phyloP scores from a whole-genome alignment of 2,888 invertebrate species.

The Frankliniella fusca region DNA sequence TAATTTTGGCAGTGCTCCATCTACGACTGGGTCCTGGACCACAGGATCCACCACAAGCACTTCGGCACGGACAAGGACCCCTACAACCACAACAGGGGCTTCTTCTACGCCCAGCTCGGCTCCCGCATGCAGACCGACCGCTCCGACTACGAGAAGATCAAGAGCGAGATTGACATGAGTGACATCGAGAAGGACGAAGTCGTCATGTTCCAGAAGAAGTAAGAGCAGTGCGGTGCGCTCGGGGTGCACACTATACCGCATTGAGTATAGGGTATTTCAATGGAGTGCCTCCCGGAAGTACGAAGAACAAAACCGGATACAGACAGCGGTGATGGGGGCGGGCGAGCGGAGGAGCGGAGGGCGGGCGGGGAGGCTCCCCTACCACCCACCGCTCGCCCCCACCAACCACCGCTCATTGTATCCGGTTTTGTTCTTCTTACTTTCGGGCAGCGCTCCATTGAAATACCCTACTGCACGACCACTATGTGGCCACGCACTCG shows the following conservation, averaged over 20 bases:
- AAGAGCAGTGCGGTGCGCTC: conserved; percentile 40
- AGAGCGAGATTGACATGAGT: conserved; percentile 67
- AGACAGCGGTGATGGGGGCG: too few relatives aligned
- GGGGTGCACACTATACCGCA: neutral
- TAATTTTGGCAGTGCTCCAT: conserved; percentile 62
- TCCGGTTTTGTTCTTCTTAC: too few relatives aligned
- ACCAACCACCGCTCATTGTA: too few relatives aligned
- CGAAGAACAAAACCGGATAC: too few relatives aligned
- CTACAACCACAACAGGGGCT: conserved; percentile 72
- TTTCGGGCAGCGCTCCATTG: too few relatives aligned
- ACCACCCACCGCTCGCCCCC: too few relatives aligned
- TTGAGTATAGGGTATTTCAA: too few relatives aligned
- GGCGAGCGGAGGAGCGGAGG: too few relatives aligned
- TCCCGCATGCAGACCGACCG: conserved; percentile 65
- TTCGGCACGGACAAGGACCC: conserved; percentile 79
- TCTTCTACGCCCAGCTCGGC: conserved; percentile 73
- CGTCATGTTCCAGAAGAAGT: conserved; percentile 79
- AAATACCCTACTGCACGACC: too few relatives aligned
- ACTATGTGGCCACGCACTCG: neutral
- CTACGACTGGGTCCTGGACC: conserved; percentile 77
- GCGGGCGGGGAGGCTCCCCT: too few relatives aligned
- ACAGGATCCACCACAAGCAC: conserved; percentile 77
- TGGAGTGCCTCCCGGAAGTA: too few relatives aligned
- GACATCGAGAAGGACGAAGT: conserved; percentile 73
- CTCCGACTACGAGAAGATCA: conserved; percentile 59